Conservation (phyloP, 2,888 invertebrate species). For the Pemphredon lugubris region DNA sequence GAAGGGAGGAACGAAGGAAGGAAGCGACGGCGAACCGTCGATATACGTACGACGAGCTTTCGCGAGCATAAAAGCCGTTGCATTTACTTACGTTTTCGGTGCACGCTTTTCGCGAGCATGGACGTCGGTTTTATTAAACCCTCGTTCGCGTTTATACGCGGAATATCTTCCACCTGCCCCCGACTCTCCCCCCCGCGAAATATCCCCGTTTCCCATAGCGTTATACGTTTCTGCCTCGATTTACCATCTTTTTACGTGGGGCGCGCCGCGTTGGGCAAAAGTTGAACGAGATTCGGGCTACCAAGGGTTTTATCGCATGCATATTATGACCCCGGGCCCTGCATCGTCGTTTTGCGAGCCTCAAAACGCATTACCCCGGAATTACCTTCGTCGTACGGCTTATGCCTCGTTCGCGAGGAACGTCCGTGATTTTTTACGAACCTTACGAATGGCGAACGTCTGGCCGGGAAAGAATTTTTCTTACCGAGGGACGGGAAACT, state of each 20-base stretch:
- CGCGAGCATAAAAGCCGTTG: constrained; percentile 31
- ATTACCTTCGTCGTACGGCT: constrained; percentile 20
- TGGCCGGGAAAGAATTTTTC: no score
- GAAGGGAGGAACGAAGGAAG: no score
- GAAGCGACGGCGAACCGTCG: constrained; percentile 30
- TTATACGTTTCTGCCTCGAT: constrained; percentile 36
- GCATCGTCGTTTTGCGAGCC: no score
- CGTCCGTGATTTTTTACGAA: constrained; percentile 32
- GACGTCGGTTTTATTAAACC: constrained; percentile 44
- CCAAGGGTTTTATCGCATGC: no score
- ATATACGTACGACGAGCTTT: constrained; percentile 24
- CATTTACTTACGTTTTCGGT: constrained; percentile 44
- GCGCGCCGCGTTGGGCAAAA: constrained; percentile 28
- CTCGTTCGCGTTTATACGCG: constrained; percentile 38
- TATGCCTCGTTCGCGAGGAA: constrained; percentile 13
- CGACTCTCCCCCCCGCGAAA: constrained; percentile 20
- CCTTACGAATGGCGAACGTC: background rate
- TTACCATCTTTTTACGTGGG: constrained; percentile 29
- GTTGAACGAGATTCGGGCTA: constrained; percentile 34
- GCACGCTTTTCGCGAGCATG: background rate
- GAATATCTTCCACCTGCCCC: no score
- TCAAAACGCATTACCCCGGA: constrained; percentile 25
- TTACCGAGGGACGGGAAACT: constrained; percentile 1
- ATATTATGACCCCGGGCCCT: no score
- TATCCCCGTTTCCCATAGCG: constrained; percentile 23